phyloP scores from a whole-genome alignment of 2,888 invertebrate genomes.

The Zaprionus obscuricornis region DNA sequence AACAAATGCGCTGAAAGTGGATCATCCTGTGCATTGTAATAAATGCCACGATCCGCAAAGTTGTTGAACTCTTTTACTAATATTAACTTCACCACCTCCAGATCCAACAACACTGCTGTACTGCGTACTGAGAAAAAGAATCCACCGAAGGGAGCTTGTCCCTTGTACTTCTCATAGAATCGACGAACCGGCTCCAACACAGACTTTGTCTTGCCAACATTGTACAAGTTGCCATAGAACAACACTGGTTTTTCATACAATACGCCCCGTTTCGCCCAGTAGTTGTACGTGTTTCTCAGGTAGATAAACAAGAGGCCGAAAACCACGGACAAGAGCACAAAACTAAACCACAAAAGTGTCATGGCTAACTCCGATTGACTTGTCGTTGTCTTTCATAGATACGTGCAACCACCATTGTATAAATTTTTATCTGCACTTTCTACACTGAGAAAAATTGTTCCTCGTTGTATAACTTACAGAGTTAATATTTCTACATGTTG shows the following conservation, averaged over 20 bases:
- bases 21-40: conserved; percentile 80
- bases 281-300: conserved; percentile 49
- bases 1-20: conserved; percentile 82
- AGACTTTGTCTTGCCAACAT: conserved; percentile 58
- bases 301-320: conserved; percentile 19
- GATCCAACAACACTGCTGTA: conserved; percentile 65
- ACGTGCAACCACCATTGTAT: too few relatives aligned
- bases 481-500: too few relatives aligned
- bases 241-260: conserved; percentile 61
- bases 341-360: conserved; percentile 34
- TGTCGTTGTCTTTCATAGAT: conserved; percentile 6
- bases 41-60: conserved; percentile 81
- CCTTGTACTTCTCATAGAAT: conserved; percentile 72
- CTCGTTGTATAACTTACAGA: too few relatives aligned
- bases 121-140: conserved; percentile 71
- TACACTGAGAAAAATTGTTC: conserved; percentile 7
- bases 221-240: conserved; percentile 61
- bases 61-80: conserved; percentile 82
- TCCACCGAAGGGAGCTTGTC: conserved; percentile 66
- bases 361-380: conserved; percentile 28
- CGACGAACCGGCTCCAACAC: conserved; percentile 59
- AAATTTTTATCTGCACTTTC: background rate
- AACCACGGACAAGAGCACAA: conserved; percentile 24
- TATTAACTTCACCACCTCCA: conserved; percentile 80
- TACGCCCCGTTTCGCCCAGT: conserved; percentile 68